Evolutionary conservation across 2,113 vertebrate species (phyloP), one percentile per base, ranked within the genome.

Genomic region (Oriolus oriolus): DNA sequence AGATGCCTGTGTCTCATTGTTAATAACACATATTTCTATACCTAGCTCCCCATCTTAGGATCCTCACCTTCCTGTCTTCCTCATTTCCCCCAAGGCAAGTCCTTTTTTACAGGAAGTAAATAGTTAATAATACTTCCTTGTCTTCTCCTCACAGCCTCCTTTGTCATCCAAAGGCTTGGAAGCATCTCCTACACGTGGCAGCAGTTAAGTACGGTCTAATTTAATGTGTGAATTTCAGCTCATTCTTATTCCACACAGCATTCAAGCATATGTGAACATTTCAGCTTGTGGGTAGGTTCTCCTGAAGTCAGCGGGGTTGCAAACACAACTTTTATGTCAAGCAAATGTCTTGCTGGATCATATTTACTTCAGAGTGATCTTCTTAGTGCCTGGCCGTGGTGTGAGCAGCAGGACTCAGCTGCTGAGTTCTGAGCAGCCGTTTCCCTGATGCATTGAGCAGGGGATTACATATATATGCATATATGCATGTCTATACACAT

Each of bases 211-310:
- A 33, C 35, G 24, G 20, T n/a, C 69, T 70, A 65, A 90, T 77
- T 86, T 57, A 45, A 28, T 22, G 21, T 74, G 42, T 59, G 80
- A 80, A 70, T 96, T 95, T 91, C 45, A 49, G 27, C 20, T 92
- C 64, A 35, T 84, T 86, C 26, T 54, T 66, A 75, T 87, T 85
- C 84, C 65, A 61, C 39, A 59, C 11, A 70, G 30, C 42, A 59
- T 37, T 77, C 12, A 10, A 83, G 19, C 37, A 47, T 26, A 52
- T 50, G 53, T 23, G 59, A 59, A 50, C 77, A 39, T 35, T 90
- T 90, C 49, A 76, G 16, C 65, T 82, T 54, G 37, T 56, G 16
- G 19, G 18, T 49, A 47, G 68, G 7, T 60, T 87, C 37, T 82
- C 41, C 78, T 35, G 13, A 41, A 85, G 50, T 60, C 74, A 87